Evolutionary conservation across 2,113 vertebrate species (phyloP).

Genomic region (Craseonycteris thonglongyai): DNA sequence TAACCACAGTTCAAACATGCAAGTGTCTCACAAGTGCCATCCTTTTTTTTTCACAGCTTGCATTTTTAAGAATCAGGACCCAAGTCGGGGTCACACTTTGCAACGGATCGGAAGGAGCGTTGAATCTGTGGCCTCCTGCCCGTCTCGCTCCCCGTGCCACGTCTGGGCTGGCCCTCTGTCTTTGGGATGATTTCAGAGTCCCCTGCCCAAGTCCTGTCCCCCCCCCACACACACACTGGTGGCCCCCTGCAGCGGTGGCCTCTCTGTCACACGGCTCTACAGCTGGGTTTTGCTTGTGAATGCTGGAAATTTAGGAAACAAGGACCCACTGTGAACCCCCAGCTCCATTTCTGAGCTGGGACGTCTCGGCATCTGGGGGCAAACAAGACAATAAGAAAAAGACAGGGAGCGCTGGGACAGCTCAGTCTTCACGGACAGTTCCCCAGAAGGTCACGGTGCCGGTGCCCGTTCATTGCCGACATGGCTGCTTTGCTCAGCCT

Average conservation of each 20-base stretch:
- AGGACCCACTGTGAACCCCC: background rate
- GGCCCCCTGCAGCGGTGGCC: background rate
- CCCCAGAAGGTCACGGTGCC: background rate
- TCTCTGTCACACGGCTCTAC: fast-evolving
- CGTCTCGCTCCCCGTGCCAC: background rate
- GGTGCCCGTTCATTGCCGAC: background rate
- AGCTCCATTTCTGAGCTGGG: background rate
- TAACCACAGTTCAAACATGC: background rate
- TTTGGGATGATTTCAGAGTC: background rate
- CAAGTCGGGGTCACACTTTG: background rate
- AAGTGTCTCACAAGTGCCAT: background rate
- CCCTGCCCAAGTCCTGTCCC: background rate
- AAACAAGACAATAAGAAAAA: background rate
- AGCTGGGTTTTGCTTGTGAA: background rate
- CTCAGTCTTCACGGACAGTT: background rate
- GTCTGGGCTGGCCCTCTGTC: background rate
- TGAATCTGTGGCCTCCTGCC: background rate
- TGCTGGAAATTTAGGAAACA: background rate
- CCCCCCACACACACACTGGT: too few species aligned
- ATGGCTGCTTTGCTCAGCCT: background rate
- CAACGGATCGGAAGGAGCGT: background rate
- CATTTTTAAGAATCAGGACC: background rate
- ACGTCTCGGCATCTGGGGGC: background rate
- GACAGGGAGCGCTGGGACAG: background rate
- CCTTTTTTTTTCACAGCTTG: background rate